Conservation (phyloP, 2,113 vertebrate species). For the Grantiella picta region DNA sequence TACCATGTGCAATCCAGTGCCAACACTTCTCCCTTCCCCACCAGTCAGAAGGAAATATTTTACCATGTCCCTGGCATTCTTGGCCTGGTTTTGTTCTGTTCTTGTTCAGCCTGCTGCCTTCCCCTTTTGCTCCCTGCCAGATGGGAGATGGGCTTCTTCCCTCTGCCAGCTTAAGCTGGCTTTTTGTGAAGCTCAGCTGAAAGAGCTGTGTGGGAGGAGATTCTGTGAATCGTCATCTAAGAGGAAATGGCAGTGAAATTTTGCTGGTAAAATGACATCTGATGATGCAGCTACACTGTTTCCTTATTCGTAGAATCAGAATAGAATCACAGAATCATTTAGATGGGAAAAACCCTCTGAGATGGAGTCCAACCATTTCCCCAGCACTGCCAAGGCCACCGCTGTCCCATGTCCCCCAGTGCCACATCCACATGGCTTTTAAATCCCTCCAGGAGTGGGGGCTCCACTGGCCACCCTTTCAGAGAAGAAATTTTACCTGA, state of each 20-base stretch:
- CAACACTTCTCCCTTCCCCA: background rate
- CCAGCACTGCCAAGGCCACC: background rate
- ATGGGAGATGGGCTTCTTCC: background rate
- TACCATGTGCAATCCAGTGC: too few species aligned
- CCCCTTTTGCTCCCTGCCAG: background rate
- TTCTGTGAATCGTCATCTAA: background rate
- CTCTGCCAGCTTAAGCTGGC: background rate
- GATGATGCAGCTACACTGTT: background rate
- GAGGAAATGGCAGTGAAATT: background rate
- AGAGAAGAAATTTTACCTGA: background rate
- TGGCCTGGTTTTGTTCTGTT: background rate
- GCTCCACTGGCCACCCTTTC: background rate
- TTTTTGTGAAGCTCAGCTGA: background rate
- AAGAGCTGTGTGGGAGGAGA: background rate
- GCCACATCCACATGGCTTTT: background rate
- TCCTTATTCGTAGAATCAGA: background rate
- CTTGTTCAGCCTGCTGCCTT: background rate
- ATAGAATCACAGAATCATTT: background rate
- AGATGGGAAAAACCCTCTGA: background rate
- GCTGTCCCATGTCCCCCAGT: background rate
- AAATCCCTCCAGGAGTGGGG: background rate
- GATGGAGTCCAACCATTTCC: background rate
- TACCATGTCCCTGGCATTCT: background rate
- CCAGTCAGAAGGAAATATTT: background rate
- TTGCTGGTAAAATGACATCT: background rate